Percentiles rank a stretch among this genome's conserved stretches.
Evolutionary conservation across 2,113 vertebrate genomes (phyloP).

Genomic region (Fregetta grallaria): DNA sequence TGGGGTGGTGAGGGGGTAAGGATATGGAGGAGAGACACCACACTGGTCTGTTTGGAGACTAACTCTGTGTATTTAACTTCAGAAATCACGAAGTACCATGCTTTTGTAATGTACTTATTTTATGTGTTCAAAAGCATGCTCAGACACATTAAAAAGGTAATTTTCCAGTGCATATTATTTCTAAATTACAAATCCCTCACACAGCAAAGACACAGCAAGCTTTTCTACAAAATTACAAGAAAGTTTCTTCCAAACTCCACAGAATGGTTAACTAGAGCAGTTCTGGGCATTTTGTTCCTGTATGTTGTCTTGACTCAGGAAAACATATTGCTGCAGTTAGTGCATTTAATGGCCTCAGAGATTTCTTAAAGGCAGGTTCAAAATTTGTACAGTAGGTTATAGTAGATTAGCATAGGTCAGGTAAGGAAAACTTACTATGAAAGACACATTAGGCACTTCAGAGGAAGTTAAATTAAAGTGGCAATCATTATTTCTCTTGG

Average conservation of each 20-base stretch:
- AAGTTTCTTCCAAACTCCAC: neutral
- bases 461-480: neutral
- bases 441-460: neutral
- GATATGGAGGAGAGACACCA: neutral
- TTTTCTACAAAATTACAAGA: neutral
- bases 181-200: neutral
- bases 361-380: neutral
- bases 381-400: neutral
- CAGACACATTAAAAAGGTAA: neutral
- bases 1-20: neutral
- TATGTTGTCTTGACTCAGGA: neutral
- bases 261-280: neutral
- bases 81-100: neutral
- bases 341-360: neutral
- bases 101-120: neutral
- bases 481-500: neutral
- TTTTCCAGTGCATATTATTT: neutral
- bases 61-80: neutral
- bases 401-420: neutral
- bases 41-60: neutral
- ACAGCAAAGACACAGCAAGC: neutral
- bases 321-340: rapidly evolving
- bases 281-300: neutral
- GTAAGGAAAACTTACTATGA: neutral
- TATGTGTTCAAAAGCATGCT: neutral